phyloP scores from a whole-genome alignment of 2,113 vertebrate species.

The Pluvianellus socialis region DNA sequence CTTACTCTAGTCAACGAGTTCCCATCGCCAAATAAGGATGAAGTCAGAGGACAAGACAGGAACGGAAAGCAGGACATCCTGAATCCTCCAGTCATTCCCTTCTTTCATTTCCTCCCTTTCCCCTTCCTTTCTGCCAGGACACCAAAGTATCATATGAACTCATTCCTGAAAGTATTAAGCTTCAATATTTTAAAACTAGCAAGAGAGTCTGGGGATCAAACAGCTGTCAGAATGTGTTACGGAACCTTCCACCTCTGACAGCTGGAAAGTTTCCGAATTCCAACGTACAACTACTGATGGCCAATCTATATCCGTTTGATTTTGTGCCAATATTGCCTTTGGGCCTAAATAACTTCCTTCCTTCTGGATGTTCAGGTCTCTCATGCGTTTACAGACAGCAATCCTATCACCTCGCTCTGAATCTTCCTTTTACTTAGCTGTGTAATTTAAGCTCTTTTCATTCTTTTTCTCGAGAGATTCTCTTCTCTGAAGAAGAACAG shows the following conservation, averaged over 20 bases:
- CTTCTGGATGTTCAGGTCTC: neutral
- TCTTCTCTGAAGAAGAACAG: neutral
- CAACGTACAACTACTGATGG: neutral
- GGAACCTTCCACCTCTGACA: neutral
- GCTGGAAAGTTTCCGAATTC: neutral
- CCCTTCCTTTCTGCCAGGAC: slow-evolving; percentile 18
- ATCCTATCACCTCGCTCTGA: neutral
- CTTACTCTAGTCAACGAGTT: neutral
- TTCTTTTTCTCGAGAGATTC: neutral
- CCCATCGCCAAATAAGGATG: slow-evolving; percentile 9
- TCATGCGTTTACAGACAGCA: neutral
- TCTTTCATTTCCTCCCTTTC: slow-evolving; percentile 26
- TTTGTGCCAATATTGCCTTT: neutral
- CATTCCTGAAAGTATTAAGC: neutral
- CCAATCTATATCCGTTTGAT: neutral
- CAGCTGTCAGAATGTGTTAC: neutral
- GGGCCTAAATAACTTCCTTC: neutral
- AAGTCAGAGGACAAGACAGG: neutral
- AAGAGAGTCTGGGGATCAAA: neutral
- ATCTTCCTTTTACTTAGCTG: neutral
- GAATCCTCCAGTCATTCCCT: neutral
- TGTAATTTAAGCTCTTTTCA: neutral
- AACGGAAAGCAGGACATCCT: slow-evolving; percentile 32
- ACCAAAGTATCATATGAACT: neutral
- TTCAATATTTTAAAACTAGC: neutral